These are phyloP conservation scores for Cirrhinus mrigala DNA, from an alignment of 2,797 vertebrate genomes.

Conservation along the genomic window DNA sequence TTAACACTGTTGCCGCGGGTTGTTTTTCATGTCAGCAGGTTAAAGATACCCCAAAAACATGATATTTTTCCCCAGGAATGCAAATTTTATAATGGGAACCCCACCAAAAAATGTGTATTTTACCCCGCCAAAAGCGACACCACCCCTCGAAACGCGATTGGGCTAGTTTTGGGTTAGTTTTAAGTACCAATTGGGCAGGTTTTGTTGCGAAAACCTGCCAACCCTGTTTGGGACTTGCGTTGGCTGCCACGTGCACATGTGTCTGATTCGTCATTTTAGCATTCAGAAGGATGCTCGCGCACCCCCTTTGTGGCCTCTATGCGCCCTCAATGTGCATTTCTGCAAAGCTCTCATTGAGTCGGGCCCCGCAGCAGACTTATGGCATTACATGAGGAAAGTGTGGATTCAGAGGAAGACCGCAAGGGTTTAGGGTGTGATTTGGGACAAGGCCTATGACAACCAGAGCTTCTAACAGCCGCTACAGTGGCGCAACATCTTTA, in stretches of 20 bases:
- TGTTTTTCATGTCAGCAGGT: too few relatives aligned
- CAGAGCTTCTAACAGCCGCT: background rate
- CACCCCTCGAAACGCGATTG: too few relatives aligned
- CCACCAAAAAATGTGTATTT: too few relatives aligned
- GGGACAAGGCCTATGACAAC: background rate
- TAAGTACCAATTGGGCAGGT: too few relatives aligned
- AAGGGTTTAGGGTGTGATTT: background rate
- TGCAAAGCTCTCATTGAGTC: background rate
- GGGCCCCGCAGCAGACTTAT: background rate
- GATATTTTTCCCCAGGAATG: too few relatives aligned
- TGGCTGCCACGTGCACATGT: background rate
- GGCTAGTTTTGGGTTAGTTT: too few relatives aligned
- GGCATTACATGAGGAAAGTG: background rate
- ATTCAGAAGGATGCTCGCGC: background rate
- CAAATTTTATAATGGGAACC: too few relatives aligned
- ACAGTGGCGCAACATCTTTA: background rate
- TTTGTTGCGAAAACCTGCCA: too few relatives aligned
- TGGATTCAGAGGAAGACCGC: background rate
- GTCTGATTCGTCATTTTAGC: background rate
- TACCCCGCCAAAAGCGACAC: too few relatives aligned
- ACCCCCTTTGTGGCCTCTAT: background rate
- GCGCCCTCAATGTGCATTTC: background rate
- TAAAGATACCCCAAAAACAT: too few relatives aligned
- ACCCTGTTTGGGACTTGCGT: too few relatives aligned
- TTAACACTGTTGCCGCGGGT: too few relatives aligned